Percentiles rank a stretch among this genome's conserved stretches.
phyloP scores from a whole-genome alignment of 2,113 vertebrate species.

The Hepsetus odoe region DNA sequence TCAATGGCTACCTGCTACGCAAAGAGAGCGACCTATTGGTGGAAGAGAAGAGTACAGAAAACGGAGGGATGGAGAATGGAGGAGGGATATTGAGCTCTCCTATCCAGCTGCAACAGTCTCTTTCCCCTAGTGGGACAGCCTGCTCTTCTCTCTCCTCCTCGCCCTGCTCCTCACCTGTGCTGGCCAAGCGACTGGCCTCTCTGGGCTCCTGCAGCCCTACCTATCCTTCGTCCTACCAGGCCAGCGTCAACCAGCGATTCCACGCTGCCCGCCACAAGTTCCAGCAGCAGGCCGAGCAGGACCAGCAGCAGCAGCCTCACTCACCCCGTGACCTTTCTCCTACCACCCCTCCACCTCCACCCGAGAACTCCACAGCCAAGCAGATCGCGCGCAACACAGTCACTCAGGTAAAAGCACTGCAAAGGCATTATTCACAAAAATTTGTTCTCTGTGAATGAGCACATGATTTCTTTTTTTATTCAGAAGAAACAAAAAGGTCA shows the following conservation, averaged over 20 bases:
- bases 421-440: background rate
- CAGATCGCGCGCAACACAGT: constrained; percentile 96
- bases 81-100: constrained; percentile 60
- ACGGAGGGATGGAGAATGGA: constrained; percentile 75
- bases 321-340: constrained; percentile 90
- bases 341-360: constrained; percentile 73
- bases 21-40: constrained; percentile 66
- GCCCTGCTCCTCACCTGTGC: constrained; percentile 91
- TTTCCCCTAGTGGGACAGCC: constrained; percentile 86
- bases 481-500: no score
- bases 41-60: constrained; percentile 69
- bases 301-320: constrained; percentile 70
- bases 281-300: constrained; percentile 89
- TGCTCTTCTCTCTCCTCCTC: constrained; percentile 92
- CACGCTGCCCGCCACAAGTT: constrained; percentile 96
- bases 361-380: constrained; percentile 87
- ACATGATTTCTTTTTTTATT: no score
- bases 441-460: no score
- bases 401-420: constrained; percentile 74
- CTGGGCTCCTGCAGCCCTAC: constrained; percentile 77
- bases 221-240: constrained; percentile 92
- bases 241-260: constrained; percentile 94
- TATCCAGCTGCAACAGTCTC: constrained; percentile 68
- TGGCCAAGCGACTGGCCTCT: constrained; percentile 84
- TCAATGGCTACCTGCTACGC: constrained; percentile 77